Conservation (phyloP, 2,113 vertebrate genomes). For the Pedionomus torquatus region DNA sequence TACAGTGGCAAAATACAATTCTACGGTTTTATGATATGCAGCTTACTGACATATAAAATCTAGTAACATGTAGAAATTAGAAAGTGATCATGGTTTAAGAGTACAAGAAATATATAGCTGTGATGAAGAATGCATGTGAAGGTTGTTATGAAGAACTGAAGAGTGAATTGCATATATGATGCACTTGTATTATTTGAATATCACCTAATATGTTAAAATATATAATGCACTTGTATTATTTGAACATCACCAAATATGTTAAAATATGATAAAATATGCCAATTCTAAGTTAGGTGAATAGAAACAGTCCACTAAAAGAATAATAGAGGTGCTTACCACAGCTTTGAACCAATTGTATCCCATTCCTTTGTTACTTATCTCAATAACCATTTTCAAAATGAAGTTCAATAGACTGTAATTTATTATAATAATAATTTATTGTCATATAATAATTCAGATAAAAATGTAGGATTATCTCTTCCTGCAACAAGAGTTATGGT, state of each 20-base stretch:
- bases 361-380: neutral
- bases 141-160: neutral
- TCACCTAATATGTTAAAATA: neutral
- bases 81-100: neutral
- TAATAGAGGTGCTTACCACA: neutral
- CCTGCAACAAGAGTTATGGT: neutral
- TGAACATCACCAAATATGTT: neutral
- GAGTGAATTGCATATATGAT: neutral
- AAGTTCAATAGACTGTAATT: neutral
- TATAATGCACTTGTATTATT: neutral
- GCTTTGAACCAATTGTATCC: neutral
- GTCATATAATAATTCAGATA: neutral
- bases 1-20: neutral
- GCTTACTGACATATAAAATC: neutral
- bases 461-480: neutral
- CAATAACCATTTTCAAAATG: neutral
- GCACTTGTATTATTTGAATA: neutral
- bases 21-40: neutral
- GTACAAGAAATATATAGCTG: neutral
- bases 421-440: neutral
- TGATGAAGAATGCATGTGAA: neutral
- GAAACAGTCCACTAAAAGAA: neutral
- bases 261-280: neutral
- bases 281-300: neutral
- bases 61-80: neutral